Percentiles rank a stretch among this genome's conserved stretches.
These are phyloP conservation scores for Myrmophylax atrothorax DNA, from an alignment of 2,113 vertebrate species.

Conservation along the genomic window DNA sequence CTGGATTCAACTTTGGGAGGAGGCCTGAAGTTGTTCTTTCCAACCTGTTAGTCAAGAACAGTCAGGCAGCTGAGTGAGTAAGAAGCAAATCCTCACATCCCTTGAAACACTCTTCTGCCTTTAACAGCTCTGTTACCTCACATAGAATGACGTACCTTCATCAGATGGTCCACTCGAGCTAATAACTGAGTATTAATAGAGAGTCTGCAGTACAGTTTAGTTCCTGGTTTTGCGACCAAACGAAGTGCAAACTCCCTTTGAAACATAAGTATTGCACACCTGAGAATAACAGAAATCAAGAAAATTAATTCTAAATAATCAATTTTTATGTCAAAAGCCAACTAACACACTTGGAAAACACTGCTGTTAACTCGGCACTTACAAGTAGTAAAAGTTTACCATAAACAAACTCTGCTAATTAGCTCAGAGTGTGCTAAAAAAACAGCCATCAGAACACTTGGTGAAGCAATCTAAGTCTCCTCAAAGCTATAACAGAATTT, in stretches of 20 bases:
- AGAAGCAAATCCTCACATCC: neutral
- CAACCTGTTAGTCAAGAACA: slow-evolving; percentile 81
- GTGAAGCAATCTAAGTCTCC: neutral
- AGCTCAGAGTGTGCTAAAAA: neutral
- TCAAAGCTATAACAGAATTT: neutral
- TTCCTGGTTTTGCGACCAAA: slow-evolving; percentile 92
- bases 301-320: neutral
- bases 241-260: slow-evolving; percentile 97
- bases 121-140: neutral
- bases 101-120: neutral
- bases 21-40: slow-evolving; percentile 96
- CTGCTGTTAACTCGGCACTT: neutral
- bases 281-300: slow-evolving; percentile 54
- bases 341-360: neutral
- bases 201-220: slow-evolving; percentile 93
- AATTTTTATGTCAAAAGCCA: neutral
- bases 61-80: slow-evolving; percentile 2
- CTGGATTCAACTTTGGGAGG: slow-evolving; percentile 99
- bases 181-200: slow-evolving; percentile 96
- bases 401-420: neutral
- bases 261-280: slow-evolving; percentile 98
- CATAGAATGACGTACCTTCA: slow-evolving; percentile 83
- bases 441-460: neutral
- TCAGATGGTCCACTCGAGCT: slow-evolving; percentile 95
- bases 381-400: neutral